Evolutionary conservation across 2,888 invertebrate species (phyloP).

Genomic region (Nomada lathburiana): DNA sequence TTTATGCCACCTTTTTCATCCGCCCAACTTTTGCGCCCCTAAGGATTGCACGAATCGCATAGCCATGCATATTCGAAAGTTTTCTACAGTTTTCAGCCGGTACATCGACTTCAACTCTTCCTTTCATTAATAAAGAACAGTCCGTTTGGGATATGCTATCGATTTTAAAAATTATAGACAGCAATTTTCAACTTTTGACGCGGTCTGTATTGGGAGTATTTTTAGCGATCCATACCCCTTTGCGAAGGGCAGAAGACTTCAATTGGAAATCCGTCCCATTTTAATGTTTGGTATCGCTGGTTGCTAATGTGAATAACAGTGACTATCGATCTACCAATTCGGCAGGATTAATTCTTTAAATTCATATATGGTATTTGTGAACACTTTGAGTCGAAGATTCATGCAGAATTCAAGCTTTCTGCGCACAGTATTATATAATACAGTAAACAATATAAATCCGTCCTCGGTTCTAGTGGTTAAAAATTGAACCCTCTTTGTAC

Average conservation of each 20-base stretch:
- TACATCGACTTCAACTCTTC: conserved; percentile 51
- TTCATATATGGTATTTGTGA: too few species aligned
- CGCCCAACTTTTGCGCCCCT: conserved; percentile 67
- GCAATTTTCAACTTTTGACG: conserved; percentile 43
- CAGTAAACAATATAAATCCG: too few species aligned
- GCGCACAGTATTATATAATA: too few species aligned
- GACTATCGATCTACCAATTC: not conserved
- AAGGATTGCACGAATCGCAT: conserved; percentile 68
- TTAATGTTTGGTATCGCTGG: not conserved
- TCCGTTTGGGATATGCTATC: conserved; percentile 59
- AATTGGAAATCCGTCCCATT: not conserved
- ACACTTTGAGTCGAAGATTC: too few species aligned
- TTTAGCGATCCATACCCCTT: not conserved
- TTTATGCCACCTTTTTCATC: conserved; percentile 62
- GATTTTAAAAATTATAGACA: conserved; percentile 50
- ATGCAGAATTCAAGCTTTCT: too few species aligned
- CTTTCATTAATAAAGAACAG: conserved; percentile 66
- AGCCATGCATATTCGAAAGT: conserved; percentile 71
- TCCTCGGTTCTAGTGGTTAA: too few species aligned
- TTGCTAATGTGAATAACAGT: not conserved
- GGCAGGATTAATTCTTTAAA: not conserved
- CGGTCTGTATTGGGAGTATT: conserved; percentile 20
- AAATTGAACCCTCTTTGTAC: too few species aligned
- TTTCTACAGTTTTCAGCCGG: conserved; percentile 52
- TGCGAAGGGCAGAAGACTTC: not conserved